Base-by-base conservation (phyloP, 2,113 vertebrate species). In the Vidua macroura region DNA sequence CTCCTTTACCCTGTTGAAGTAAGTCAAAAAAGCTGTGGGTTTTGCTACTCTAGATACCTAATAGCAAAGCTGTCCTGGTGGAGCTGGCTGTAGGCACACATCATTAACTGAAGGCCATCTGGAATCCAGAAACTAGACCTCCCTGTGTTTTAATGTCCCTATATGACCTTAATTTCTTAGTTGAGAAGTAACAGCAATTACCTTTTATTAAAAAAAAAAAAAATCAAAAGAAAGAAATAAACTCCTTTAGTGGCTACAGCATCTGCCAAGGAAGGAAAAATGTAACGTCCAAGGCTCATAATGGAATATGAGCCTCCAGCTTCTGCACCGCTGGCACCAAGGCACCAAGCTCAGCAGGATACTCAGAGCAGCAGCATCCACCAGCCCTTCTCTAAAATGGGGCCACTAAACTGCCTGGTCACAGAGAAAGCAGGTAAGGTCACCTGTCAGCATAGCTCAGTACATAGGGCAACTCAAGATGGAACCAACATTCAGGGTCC, bases 91-190 rank as follows among this genome's bases (percentile, higher is more conserved):
- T 56, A 72, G 76, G 76, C 83, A 90, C 31, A 68, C 41, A 28
- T 60, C 23, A 28, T 84, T 56, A 92, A 77, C 30, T 51, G 70
- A 88, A 83, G 33, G 64, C 72, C 85, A 93, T 90, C 79, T 93
- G 93, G 93, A 93, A 88, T 83, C 63, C 83, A 94, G 72, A 93
- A 93, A 80, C 63, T 27, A 70, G 67, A 92, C 63, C 85, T 94
- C 82, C 58, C 55, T 66, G 63, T 70, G 63, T 88, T 95, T 90
- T 88, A 60, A 83, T 63, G 79, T 83, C 58, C 79, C 79, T 59
- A 64, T 35, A 74, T 51, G 59, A 95, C 85, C 75, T 59, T 80
- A 30, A 90, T 86, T 92, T 90, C 67, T 84, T 72, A 84, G 66
- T 77, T 90, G 59, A 92, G 63, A 91, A 83, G 66, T 90, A 75